Evolutionary conservation across 1,140 invertebrate genomes (phyloP), one percentile per base, ranked within the genome.

Genomic region (Papilio glaucus): DNA sequence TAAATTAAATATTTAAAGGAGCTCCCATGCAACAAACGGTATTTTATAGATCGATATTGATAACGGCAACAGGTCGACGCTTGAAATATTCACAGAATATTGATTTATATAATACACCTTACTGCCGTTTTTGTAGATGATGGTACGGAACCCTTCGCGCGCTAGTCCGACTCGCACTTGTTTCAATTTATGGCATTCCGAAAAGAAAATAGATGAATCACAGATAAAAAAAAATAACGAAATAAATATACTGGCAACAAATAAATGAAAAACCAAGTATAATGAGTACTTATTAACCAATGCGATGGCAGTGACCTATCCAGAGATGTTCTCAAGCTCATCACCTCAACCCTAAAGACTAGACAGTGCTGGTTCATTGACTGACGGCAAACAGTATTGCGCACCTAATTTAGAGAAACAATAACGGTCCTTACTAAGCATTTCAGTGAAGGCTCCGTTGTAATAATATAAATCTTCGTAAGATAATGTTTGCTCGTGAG

Each of bases 261-360:
- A 57, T 9, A 26, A 57, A 45, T 33, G 29, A 3, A 33, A 33
- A 33, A 33, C 2, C 29, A 45, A 45, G 4, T 42, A 0, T 10
- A 49, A 49, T 21, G 45, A 49, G 45, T 49, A 7, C 18, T 13
- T 26, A 62, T 37, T 39, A 7, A 41, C 18, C 37, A 41, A 24
- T 42, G 63, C 29, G 62, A 37, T 21, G 39, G 65, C 62, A 65
- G 29, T 68, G 65, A 68, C 65, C 65, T 68, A 68, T 49, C 65
- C 29, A 33, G 41, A 45, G 21, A 45, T 42, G 18, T 24, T 33
- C n/a, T n/a, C 26, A 24, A 45, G n/a, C 39, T 45, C 65, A 68
- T 68, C 65, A 68, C 39, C 62, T 65, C 62, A 63, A 6, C 62
- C 15, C 33, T 65, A 38, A 65, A 39, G 41, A 45, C 65, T 68